Evolutionary conservation across 2,797 vertebrate species (phyloP), one percentile per base, ranked within the genome.

Genomic region (Coendou prehensilis): DNA sequence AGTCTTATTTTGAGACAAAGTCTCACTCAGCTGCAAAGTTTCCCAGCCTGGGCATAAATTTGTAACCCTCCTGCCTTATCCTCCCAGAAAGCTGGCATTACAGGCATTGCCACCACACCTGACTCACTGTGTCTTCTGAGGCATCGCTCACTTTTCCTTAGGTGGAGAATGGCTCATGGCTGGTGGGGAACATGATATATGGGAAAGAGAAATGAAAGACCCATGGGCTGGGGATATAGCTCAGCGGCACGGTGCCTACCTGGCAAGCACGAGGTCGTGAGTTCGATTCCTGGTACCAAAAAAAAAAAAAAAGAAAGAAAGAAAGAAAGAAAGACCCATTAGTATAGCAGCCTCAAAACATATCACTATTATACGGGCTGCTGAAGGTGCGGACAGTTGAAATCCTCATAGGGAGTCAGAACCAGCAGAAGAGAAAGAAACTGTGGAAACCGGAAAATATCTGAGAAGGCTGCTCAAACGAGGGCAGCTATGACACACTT

Each of bases 291-390:
- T 41, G 37, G 37, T 41, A 41, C 37, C 37, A 41, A 41, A 41
- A 41, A 41, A 41, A 41, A 41, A 41, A 41, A 41, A 41, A 41
- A 41, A 41, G 37, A 41, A 41, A 41, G 37, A 41, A 41, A 41
- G 37, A 41, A 41, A 41, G 37, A 41, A 41, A 41, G 26, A 59
- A 57, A 81, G 93, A 2, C 1, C 26, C 6, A 37, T 64, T 67
- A 47, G 63, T 75, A 28, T 52, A 78, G 69, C 41, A 69, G 63
- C 41, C 81, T 73, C 50, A 91, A 86, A 84, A 59, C 50, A 59
- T 26, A 57, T 76, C 18, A 50, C 9, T 85, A 9, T 67, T 56
- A 17, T 26, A 28, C 2, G 37, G 30, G 14, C 17, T 67, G 30
- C n/a, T 28, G 37, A 5, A 26, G 56, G 37, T 59, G 41, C 87